A percentile compares a stretch with the other conserved stretches of the same genome.
Conservation (phyloP, 2,888 invertebrate species). For the Leucozona laternaria region DNA sequence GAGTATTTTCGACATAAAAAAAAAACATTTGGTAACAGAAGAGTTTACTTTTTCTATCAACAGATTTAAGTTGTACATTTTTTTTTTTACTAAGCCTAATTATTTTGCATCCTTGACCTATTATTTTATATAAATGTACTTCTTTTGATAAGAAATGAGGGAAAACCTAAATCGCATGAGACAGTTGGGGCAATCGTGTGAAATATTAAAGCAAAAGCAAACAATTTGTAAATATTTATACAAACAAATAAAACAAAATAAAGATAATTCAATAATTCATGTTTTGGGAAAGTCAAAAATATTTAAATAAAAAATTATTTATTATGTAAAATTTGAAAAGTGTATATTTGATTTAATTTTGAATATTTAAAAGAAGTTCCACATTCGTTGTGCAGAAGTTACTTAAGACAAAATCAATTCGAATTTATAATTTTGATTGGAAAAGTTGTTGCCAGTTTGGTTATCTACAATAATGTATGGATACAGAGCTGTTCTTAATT, state of each 20-base stretch:
- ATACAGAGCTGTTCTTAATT: too few relatives aligned
- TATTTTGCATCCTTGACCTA: conserved; percentile 3
- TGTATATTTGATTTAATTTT: neutral
- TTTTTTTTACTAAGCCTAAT: conserved; percentile 28
- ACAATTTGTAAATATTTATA: conserved; percentile 71
- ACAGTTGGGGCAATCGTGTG: conserved; percentile 40
- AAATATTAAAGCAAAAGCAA: conserved; percentile 39
- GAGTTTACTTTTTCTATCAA: conserved; percentile 24
- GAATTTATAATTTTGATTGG: too few relatives aligned
- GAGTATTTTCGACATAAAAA: conserved; percentile 15
- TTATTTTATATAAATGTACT: conserved; percentile 9
- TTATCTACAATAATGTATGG: too few relatives aligned
- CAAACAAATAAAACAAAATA: conserved; percentile 9
- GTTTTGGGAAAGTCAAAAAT: conserved; percentile 52
- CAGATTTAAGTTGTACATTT: conserved; percentile 29
- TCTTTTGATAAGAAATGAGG: conserved; percentile 19
- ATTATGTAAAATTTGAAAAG: conserved; percentile 55
- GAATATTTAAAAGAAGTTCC: too few relatives aligned
- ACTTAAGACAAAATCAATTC: too few relatives aligned
- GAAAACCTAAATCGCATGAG: conserved; percentile 12
- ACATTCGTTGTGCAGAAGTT: too few relatives aligned
- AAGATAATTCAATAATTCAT: conserved; percentile 66
- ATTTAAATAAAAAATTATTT: conserved; percentile 72
- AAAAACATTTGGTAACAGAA: conserved; percentile 6
- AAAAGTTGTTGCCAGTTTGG: too few relatives aligned